Conservation (phyloP, 2,888 invertebrate species). For the Heteromurus nitidus region DNA sequence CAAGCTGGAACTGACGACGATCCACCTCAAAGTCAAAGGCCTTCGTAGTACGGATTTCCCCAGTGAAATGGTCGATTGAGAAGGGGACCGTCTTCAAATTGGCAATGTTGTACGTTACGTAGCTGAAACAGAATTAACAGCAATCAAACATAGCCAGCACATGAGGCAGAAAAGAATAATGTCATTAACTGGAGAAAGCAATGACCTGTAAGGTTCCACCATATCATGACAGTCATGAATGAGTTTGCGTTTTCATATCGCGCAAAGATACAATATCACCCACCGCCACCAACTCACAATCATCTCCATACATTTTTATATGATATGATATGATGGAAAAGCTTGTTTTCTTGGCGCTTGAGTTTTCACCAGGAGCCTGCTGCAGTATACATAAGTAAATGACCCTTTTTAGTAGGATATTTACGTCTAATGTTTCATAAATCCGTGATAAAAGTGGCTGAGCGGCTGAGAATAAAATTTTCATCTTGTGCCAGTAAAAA, state of each 20-base stretch:
- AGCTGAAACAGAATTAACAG: conserved; percentile 80
- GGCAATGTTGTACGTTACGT: conserved; percentile 94
- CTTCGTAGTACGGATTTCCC: conserved; percentile 88
- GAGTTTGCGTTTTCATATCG: background rate
- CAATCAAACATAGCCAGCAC: background rate
- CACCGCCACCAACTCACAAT: background rate
- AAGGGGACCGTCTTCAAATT: conserved; percentile 95
- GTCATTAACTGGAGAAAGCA: no score
- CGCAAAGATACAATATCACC: background rate
- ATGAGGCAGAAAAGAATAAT: conserved; percentile 7
- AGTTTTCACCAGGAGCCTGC: no score
- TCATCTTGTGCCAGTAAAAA: conserved; percentile 28
- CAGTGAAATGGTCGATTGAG: conserved; percentile 95
- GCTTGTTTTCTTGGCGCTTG: no score
- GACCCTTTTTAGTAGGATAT: conserved; percentile 42
- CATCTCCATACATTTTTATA: no score
- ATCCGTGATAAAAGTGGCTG: conserved; percentile 46
- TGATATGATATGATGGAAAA: no score
- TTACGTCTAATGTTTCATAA: conserved; percentile 48
- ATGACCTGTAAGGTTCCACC: no score
- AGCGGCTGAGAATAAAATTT: conserved; percentile 16
- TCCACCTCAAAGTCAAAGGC: conserved; percentile 93
- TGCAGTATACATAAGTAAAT: conserved; percentile 28
- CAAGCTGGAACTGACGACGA: conserved; percentile 87
- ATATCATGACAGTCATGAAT: no score